These are phyloP conservation scores for Antigone vipio DNA, from an alignment of 2,113 vertebrate genomes.

Conservation along the genomic window DNA sequence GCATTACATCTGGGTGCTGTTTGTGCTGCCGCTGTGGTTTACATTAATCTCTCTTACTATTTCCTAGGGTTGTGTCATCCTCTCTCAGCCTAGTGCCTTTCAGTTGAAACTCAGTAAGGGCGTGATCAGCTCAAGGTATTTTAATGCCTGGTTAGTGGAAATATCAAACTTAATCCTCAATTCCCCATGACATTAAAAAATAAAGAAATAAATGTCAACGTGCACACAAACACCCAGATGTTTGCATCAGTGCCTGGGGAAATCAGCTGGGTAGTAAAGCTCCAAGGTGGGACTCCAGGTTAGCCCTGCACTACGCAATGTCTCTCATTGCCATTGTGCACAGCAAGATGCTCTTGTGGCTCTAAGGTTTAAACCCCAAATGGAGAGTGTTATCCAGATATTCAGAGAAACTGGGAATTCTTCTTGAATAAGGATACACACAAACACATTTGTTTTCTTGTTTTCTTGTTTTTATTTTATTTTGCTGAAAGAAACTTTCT, in stretches of 20 bases:
- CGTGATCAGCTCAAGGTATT: background rate
- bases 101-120: background rate
- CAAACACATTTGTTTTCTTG: background rate
- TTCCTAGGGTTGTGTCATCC: background rate
- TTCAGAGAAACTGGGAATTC: background rate
- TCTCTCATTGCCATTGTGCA: background rate
- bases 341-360: background rate
- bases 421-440: background rate
- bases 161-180: background rate
- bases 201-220: slow-evolving; percentile 20
- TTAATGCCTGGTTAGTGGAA: slow-evolving; percentile 12
- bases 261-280: background rate
- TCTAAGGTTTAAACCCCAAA: background rate
- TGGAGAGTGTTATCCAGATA: background rate
- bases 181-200: background rate
- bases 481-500: background rate
- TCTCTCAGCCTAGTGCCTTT: background rate
- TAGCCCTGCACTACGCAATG: background rate
- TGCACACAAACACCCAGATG: background rate
- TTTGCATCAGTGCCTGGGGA: slow-evolving; percentile 1
- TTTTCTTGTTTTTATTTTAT: background rate
- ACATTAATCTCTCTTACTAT: background rate
- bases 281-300: background rate
- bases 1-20: background rate
- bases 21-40: background rate